Evolutionary conservation across 2,888 invertebrate species (phyloP).

Genomic region (Drosophila stalkeri): DNA sequence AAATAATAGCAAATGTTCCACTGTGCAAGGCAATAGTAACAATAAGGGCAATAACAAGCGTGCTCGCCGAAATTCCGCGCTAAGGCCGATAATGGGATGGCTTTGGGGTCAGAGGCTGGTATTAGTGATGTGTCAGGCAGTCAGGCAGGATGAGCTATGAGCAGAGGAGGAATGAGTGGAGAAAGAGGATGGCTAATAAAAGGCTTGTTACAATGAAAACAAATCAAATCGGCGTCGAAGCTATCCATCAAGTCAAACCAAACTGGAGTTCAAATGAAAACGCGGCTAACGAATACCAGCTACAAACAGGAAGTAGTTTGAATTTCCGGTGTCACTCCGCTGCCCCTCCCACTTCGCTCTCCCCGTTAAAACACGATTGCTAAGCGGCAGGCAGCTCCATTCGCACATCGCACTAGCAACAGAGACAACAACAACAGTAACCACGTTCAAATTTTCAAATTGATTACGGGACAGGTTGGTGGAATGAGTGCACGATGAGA

Average conservation of each 20-base stretch:
- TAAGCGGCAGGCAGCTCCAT: conserved; percentile 20
- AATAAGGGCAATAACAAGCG: conserved; percentile 68
- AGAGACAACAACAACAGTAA: conserved; percentile 22
- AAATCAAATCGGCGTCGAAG: conserved; percentile 75
- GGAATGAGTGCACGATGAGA: conserved; percentile 22
- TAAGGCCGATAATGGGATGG: conserved; percentile 48
- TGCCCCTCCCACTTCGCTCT: background rate
- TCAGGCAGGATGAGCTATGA: background rate
- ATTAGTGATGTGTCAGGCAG: conserved; percentile 43
- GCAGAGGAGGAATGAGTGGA: conserved; percentile 16
- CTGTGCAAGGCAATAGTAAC: conserved; percentile 47
- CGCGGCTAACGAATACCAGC: conserved; percentile 70
- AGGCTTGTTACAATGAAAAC: conserved; percentile 80
- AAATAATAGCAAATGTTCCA: background rate
- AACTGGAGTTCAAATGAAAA: conserved; percentile 72
- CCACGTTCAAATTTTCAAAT: conserved; percentile 70
- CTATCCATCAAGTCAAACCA: conserved; percentile 71
- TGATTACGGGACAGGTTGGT: conserved; percentile 63
- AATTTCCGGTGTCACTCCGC: conserved; percentile 78
- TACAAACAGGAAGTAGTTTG: conserved; percentile 80
- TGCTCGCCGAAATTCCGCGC: conserved; percentile 60
- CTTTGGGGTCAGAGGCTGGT: conserved; percentile 11
- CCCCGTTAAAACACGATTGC: conserved; percentile 11
- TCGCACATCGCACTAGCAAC: conserved; percentile 23
- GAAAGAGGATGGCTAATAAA: conserved; percentile 65